These are phyloP conservation scores for Pantherophis vulpinus DNA, from an alignment of 2,797 vertebrate species.

Conservation along the genomic window DNA sequence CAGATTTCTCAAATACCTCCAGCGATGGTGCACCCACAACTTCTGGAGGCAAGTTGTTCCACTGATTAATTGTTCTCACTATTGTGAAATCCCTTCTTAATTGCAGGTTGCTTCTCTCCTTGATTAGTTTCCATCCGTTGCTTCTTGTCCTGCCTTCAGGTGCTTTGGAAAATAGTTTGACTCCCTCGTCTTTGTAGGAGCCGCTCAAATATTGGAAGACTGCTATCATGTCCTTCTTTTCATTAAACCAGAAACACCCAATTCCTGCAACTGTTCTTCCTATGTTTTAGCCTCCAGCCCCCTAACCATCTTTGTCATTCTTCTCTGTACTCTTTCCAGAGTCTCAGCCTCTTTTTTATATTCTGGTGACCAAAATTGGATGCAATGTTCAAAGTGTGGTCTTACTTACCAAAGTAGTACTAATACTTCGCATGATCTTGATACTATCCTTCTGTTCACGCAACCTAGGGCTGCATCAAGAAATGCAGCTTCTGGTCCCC, in stretches of 20 bases:
- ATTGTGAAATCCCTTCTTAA: not conserved
- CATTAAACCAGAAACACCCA: not conserved
- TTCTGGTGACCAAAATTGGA: not conserved
- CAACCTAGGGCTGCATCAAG: not conserved
- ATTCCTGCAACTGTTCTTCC: not conserved
- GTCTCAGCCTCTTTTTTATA: not conserved
- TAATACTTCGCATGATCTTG: not conserved
- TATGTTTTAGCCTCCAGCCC: not conserved
- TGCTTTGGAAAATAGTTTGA: not conserved
- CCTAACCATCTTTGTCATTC: not conserved
- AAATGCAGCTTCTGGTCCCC: not conserved
- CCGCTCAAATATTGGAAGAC: not conserved
- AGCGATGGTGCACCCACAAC: fast-evolving
- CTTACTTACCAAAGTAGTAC: not conserved
- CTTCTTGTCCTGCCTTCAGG: not conserved
- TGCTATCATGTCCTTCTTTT: not conserved
- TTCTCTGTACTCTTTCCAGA: not conserved
- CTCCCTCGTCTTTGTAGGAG: not conserved
- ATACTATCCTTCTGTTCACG: not conserved
- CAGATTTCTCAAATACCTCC: not conserved
- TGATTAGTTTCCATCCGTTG: not conserved
- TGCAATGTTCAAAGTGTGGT: not conserved
- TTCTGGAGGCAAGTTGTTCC: not conserved
- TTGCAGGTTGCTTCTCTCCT: not conserved
- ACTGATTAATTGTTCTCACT: not conserved